Base-by-base conservation (phyloP, 2,797 vertebrate genomes). In the Meriones psammophilus region DNA sequence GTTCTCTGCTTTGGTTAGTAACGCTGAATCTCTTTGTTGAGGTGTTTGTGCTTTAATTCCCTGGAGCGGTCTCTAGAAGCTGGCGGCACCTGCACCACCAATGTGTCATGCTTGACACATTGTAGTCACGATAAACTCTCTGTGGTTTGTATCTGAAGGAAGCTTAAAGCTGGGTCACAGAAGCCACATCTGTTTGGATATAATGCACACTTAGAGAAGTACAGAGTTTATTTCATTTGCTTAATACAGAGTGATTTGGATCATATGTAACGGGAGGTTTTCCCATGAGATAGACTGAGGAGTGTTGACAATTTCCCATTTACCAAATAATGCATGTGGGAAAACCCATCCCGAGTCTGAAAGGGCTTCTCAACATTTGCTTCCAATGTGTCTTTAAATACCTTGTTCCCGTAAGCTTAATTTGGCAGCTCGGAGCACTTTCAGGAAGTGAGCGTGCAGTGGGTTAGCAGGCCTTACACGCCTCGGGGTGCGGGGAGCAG, bases 271-370 rank as follows among this genome's bases (percentile, higher is more conserved):
- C 50, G 85, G 50, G 80, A 96, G 13, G 58, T 90, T 69, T 92
- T 97, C 84, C 87, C 93, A 93, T 5, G 71, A 95, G 94, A 64
- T 39, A 60, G 62, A 91, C 36, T 30, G 50, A 87, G 58, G 89
- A 58, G 88, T 92, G 92, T 91, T 92, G 95, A 96, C 91, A 83
- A 89, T 76, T 81, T 94, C 42, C 88, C 85, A 84, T 96, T 93
- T 94, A 66, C 84, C 73, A 93, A 89, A 77, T 92, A 94, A 89
- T 83, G 26, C 22, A 8, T 93, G 80, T 96, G 93, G 83, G 77
- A 74, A 95, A 94, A 74, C 62, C 33, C 8, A 14, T 30, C 4
- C 8, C 3, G 3, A 58, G 46, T 92, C 64, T 79, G 46, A 96
- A 91, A 97, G 97, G 96, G 86, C 89, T 78, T n/a, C 88, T 89